phyloP scores from a whole-genome alignment of 2,113 vertebrate genomes.

The Panthera tigris region DNA sequence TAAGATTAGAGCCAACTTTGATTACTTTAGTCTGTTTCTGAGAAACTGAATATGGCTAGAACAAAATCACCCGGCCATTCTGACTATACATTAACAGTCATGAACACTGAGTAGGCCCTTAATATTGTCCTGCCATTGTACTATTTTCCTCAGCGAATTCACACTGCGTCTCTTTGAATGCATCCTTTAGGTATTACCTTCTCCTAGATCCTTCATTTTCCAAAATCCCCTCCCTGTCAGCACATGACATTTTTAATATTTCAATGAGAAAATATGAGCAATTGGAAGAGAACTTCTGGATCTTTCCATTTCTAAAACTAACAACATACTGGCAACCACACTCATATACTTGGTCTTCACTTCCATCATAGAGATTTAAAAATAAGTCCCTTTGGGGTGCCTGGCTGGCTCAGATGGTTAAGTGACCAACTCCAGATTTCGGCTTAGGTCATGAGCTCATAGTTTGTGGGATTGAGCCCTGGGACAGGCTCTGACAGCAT shows the following conservation, averaged over 20 bases:
- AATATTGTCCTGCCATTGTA: background rate
- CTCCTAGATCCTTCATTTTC: background rate
- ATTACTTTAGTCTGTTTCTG: background rate
- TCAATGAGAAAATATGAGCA: background rate
- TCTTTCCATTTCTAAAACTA: background rate
- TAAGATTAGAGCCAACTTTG: background rate
- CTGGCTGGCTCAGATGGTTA: background rate
- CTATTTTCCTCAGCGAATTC: background rate
- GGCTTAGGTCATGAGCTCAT: background rate
- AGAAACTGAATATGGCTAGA: background rate
- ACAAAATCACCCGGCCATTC: background rate
- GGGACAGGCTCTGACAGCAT: too few species aligned
- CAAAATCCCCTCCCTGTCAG: background rate
- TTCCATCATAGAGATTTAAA: background rate
- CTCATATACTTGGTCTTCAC: background rate
- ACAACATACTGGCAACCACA: background rate
- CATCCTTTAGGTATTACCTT: background rate
- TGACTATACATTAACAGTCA: background rate
- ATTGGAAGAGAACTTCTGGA: background rate
- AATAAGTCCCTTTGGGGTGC: background rate
- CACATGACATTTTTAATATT: background rate
- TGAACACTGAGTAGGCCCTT: background rate
- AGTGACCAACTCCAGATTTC: background rate
- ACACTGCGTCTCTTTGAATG: background rate
- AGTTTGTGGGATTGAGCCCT: background rate